Conservation (phyloP, 2,797 vertebrate genomes). For the Poecile montanus region DNA sequence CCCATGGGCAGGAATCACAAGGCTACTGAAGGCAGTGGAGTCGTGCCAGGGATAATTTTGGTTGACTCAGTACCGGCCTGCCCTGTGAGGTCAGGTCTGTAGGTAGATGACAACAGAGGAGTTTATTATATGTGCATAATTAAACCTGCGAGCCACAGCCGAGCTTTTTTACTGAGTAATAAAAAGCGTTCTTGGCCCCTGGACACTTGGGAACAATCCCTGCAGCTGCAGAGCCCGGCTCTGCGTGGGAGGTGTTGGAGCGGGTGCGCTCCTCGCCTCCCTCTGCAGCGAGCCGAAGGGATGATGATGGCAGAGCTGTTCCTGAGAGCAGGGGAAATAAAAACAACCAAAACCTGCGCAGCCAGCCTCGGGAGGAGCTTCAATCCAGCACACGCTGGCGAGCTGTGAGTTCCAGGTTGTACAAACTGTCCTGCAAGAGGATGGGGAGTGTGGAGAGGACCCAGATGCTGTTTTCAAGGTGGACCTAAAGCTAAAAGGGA, state of each 20-base stretch:
- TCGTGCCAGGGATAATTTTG: slow-evolving; percentile 1
- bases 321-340: not conserved
- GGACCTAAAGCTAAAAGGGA: not conserved
- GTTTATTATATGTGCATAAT: not conserved
- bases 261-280: not conserved
- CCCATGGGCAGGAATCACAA: not conserved
- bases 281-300: not conserved
- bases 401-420: fast-evolving
- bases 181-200: not conserved
- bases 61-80: not conserved
- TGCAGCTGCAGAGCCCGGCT: slow-evolving; percentile 35
- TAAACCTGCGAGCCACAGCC: slow-evolving; percentile 1
- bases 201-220: not conserved
- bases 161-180: not conserved
- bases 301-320: not conserved
- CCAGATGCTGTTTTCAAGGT: fast-evolving
- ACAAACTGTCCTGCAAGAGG: not conserved
- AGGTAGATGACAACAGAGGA: slow-evolving; percentile 2
- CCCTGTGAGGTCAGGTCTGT: not conserved
- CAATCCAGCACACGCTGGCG: fast-evolving
- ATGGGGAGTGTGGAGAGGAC: fast-evolving
- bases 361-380: not conserved
- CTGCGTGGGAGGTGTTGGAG: slow-evolving; percentile 9
- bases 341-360: not conserved
- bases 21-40: not conserved